Evolutionary conservation across 2,888 invertebrate genomes (phyloP).

Genomic region (Polyploca ridens): DNA sequence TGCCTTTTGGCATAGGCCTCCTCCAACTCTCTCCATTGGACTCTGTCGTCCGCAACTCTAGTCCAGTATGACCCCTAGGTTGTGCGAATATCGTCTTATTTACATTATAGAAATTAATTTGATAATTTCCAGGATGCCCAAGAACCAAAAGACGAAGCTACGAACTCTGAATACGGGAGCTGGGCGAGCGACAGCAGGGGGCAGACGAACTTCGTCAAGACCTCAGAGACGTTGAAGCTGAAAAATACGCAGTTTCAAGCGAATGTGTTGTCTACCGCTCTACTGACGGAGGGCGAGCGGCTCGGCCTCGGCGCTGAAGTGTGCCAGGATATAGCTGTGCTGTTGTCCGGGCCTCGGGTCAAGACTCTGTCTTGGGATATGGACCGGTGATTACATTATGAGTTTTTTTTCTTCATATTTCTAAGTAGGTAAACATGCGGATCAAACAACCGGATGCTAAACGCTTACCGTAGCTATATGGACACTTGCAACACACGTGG

Average conservation of each 20-base stretch:
- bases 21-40: too few species aligned
- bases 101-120: background rate
- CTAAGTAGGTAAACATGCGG: too few species aligned
- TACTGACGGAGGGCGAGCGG: slow-evolving; percentile 85
- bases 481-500: too few species aligned
- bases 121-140: slow-evolving; percentile 50
- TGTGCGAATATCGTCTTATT: too few species aligned
- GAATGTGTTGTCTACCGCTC: slow-evolving; percentile 82
- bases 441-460: too few species aligned
- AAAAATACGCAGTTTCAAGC: slow-evolving; percentile 75
- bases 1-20: too few species aligned
- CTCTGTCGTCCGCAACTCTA: too few species aligned
- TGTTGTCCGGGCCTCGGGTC: slow-evolving; percentile 88
- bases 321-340: slow-evolving; percentile 88
- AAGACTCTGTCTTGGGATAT: slow-evolving; percentile 89
- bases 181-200: slow-evolving; percentile 78
- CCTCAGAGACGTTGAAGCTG: slow-evolving; percentile 69
- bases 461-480: too few species aligned
- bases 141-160: slow-evolving; percentile 50
- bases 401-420: too few species aligned
- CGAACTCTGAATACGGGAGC: slow-evolving; percentile 66
- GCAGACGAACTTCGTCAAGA: slow-evolving; percentile 80
- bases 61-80: too few species aligned
- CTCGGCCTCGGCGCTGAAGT: slow-evolving; percentile 87
- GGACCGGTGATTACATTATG: slow-evolving; percentile 45